phyloP scores from a whole-genome alignment of 2,888 invertebrate genomes.

The Acleris cristana region DNA sequence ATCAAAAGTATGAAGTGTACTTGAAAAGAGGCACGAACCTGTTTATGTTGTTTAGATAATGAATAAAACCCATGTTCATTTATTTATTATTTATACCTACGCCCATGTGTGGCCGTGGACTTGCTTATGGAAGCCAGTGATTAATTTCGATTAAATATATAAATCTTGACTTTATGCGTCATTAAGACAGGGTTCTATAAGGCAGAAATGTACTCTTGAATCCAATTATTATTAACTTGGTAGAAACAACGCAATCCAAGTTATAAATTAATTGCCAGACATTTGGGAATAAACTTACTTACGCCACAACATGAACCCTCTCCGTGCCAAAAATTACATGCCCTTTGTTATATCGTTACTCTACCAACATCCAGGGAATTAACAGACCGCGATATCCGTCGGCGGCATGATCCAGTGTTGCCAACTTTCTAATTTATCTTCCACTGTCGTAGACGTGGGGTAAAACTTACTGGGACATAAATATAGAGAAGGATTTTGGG shows the following conservation, averaged over 20 bases:
- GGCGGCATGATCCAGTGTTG: conserved; percentile 46
- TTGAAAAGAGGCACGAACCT: no score
- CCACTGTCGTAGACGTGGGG: conserved; percentile 9
- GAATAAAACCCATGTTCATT: no score
- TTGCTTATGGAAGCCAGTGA: no score
- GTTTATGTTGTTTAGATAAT: no score
- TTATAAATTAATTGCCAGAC: conserved; percentile 3
- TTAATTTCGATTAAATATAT: no score
- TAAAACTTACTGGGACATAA: conserved; percentile 10
- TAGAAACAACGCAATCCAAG: neutral
- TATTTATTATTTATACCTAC: no score
- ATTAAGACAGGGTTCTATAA: no score
- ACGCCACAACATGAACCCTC: neutral
- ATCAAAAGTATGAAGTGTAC: no score
- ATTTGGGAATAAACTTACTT: conserved; percentile 11
- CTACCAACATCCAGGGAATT: conserved; percentile 43
- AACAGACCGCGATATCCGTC: conserved; percentile 49
- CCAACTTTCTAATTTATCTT: conserved; percentile 56
- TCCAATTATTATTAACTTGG: no score
- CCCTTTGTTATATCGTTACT: conserved; percentile 21
- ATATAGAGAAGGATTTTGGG: conserved; percentile 9
- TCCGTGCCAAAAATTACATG: conserved; percentile 21
- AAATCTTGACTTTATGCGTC: no score
- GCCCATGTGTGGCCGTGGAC: no score
- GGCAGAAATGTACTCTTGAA: no score